A percentile compares a stretch with the other conserved stretches of the same genome.
phyloP scores from a whole-genome alignment of 2,888 invertebrate species.

The Argyresthia albistria region DNA sequence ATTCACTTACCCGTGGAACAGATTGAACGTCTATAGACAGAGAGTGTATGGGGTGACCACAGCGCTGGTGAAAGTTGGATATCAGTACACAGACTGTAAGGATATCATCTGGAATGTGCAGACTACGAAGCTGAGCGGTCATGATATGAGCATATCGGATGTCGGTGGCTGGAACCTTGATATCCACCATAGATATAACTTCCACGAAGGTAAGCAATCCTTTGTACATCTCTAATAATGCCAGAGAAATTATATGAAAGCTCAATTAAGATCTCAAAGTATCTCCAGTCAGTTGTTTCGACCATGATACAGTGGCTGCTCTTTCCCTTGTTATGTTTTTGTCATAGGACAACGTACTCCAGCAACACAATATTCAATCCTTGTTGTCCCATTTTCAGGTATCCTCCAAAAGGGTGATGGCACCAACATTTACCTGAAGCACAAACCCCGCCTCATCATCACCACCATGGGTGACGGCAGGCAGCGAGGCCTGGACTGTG shows the following conservation, averaged over 20 bases:
- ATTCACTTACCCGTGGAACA: conserved; percentile 98
- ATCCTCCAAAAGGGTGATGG: conserved; percentile 98
- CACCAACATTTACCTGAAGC: conserved; percentile 93
- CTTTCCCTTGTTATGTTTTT: too few relatives aligned
- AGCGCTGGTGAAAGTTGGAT: conserved; percentile 95
- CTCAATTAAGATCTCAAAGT: neutral
- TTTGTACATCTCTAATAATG: too few relatives aligned
- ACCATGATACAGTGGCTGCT: too few relatives aligned
- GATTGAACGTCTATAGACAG: conserved; percentile 95
- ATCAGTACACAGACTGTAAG: conserved; percentile 93
- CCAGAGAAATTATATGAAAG: neutral
- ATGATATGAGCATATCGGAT: conserved; percentile 97
- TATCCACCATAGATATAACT: conserved; percentile 97
- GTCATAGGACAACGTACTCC: too few relatives aligned
- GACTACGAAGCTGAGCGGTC: conserved; percentile 94
- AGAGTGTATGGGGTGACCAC: conserved; percentile 97
- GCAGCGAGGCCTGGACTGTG: conserved; percentile 89
- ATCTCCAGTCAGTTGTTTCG: neutral
- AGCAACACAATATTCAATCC: neutral
- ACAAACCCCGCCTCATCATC: conserved; percentile 91
- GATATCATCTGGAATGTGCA: conserved; percentile 97
- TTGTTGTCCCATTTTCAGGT: conserved; percentile 59
- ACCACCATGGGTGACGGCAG: conserved; percentile 94
- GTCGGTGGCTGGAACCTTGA: conserved; percentile 98
- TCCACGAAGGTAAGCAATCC: conserved; percentile 85